Conservation (phyloP, 2,113 vertebrate species). For the Charina bottae region DNA sequence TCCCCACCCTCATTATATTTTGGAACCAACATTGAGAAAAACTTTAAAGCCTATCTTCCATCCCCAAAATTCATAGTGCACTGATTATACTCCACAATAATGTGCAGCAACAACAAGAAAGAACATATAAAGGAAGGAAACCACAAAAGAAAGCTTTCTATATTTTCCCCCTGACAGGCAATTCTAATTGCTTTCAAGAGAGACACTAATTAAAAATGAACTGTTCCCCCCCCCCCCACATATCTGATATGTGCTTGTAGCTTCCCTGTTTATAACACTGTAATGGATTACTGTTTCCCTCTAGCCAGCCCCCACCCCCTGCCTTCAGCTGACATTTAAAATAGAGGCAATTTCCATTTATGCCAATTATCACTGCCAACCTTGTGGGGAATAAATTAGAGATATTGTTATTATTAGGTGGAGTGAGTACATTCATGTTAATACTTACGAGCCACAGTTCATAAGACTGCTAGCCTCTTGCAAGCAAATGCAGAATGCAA, state of each 20-base stretch:
- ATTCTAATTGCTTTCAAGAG: constrained; percentile 63
- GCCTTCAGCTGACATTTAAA: constrained; percentile 56
- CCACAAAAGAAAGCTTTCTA: constrained; percentile 36
- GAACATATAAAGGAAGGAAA: constrained; percentile 32
- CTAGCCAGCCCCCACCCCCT: constrained; percentile 11
- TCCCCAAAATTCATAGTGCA: neutral
- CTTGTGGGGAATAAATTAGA: constrained; percentile 50
- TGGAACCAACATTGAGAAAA: neutral
- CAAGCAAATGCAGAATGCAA: constrained; percentile 31
- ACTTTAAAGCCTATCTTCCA: neutral
- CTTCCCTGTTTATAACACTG: constrained; percentile 41
- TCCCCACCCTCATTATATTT: neutral
- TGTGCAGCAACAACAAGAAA: constrained; percentile 27
- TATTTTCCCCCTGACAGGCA: constrained; percentile 47
- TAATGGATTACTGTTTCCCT: constrained; percentile 45
- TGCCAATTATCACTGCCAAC: constrained; percentile 53
- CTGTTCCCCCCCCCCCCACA: neutral
- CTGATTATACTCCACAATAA: constrained; percentile 29
- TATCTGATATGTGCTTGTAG: constrained; percentile 30
- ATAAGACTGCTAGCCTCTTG: constrained; percentile 36
- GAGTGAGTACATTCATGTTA: constrained; percentile 29
- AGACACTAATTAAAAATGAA: constrained; percentile 59
- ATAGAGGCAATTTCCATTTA: constrained; percentile 55
- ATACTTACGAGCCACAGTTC: constrained; percentile 36
- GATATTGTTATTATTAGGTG: constrained; percentile 40